Evolutionary conservation across 2,797 vertebrate genomes (phyloP).

Genomic region (Halcyon badia): DNA sequence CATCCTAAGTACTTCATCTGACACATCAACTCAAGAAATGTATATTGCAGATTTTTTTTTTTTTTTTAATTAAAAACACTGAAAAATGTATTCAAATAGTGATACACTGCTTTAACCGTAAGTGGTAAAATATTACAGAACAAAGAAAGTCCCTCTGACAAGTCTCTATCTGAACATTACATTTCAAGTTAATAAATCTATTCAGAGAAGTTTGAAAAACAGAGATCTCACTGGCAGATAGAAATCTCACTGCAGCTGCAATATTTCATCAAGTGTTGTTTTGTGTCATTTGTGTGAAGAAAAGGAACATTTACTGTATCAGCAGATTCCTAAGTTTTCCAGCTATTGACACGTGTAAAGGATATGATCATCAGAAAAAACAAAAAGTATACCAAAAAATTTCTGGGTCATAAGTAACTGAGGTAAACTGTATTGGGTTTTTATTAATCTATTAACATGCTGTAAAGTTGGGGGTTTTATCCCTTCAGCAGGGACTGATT

Average conservation of each 20-base stretch:
- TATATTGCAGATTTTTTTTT: not conserved
- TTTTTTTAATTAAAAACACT: not conserved
- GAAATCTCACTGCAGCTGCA: constrained; percentile 37
- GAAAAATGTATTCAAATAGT: not conserved
- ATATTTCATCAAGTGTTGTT: constrained; percentile 33
- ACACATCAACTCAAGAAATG: not conserved
- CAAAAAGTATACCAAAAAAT: not conserved
- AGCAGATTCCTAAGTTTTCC: constrained; percentile 38
- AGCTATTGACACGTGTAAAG: constrained; percentile 13
- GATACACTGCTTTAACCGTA: not conserved
- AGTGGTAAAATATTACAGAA: not conserved
- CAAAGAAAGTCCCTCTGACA: not conserved
- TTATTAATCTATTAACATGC: not conserved
- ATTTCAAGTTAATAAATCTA: constrained; percentile 22
- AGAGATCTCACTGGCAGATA: not conserved
- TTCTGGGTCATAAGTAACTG: not conserved
- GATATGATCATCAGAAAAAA: not conserved
- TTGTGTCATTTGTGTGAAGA: not conserved
- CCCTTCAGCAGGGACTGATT: not conserved
- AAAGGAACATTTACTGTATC: constrained; percentile 26
- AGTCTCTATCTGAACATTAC: constrained; percentile 10
- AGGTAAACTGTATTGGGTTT: not conserved
- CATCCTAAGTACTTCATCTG: not conserved
- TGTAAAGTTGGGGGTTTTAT: not conserved
- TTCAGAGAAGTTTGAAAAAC: not conserved